A percentile compares a stretch with the other conserved stretches of the same genome.
These are phyloP conservation scores for Helarctos malayanus DNA, from an alignment of 2,797 vertebrate genomes.

Conservation along the genomic window DNA sequence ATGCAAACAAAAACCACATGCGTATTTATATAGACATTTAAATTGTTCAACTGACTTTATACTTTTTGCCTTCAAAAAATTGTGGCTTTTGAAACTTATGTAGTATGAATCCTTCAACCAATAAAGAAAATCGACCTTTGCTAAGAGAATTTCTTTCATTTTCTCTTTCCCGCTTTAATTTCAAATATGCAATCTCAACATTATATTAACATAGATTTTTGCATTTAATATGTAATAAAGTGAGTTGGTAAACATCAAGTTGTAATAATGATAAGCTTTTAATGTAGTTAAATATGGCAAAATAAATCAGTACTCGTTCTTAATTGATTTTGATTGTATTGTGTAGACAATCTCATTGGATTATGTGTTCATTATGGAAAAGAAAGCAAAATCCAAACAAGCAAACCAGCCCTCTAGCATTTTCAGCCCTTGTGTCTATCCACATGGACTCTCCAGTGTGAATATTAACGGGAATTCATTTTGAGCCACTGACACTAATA, in stretches of 20 bases:
- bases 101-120: background rate
- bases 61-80: background rate
- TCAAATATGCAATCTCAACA: slow-evolving; percentile 38
- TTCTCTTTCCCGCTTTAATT: slow-evolving; percentile 37
- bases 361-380: slow-evolving; percentile 80
- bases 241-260: slow-evolving; percentile 77
- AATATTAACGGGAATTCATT: slow-evolving; percentile 59
- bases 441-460: background rate
- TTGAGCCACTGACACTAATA: slow-evolving; percentile 44
- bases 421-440: slow-evolving; percentile 47
- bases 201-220: slow-evolving; percentile 72
- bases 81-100: background rate
- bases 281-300: slow-evolving; percentile 76
- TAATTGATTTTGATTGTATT: slow-evolving; percentile 81
- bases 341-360: slow-evolving; percentile 75
- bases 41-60: background rate
- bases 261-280: slow-evolving; percentile 72
- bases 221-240: slow-evolving; percentile 69
- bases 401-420: slow-evolving; percentile 65
- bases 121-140: background rate
- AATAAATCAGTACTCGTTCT: slow-evolving; percentile 76
- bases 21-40: background rate
- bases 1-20: background rate
- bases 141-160: slow-evolving; percentile 36
- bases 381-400: slow-evolving; percentile 68